Base-by-base conservation (phyloP, 2,113 vertebrate genomes). In the Tupaia tana region DNA sequence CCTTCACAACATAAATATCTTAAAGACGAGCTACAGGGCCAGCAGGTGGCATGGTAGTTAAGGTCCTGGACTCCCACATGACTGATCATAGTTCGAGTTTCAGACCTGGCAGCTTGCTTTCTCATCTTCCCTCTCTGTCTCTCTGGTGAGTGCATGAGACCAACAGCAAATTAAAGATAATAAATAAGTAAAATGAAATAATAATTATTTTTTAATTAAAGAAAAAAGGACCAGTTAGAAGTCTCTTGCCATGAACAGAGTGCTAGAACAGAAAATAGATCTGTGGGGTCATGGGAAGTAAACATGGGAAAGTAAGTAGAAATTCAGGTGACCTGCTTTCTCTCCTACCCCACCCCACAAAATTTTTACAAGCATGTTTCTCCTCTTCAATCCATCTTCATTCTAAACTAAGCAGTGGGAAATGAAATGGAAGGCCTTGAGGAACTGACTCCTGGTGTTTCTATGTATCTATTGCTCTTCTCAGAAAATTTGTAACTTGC, bases 1-100 rank as follows among this genome's bases (percentile, higher is more conserved):
- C n/a, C 87, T 89, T 92, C 52, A 90, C 31, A 83, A 85, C 59
- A 52, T 59, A 89, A 94, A 89, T 24, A 94, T n/a, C 59, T 89
- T 75, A 25, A 89, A 24, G 31, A 56, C 2, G 43, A 86, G 82
- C 70, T 69, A 71, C 43, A 43, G 43, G 43, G 43, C 43, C 43
- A 43, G 43, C 43, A 43, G 43, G 43, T 43, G 43, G 43, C 43
- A 43, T 43, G 43, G 43, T 43, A 43, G 43, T 43, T 43, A 43
- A 43, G 43, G 43, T 43, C 43, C 43, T 43, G 43, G 43, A 43
- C 43, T 43, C 43, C 43, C 43, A 43, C 43, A 43, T 43, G 43
- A 43, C 43, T 43, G 43, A 43, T 43, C 43, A 43, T 43, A 43
- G 43, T 43, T 43, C 43, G 5, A 43, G 43, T 43, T 43, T 43